Conservation (phyloP, 2,797 vertebrate species). For the Adrianichthys oophorus region DNA sequence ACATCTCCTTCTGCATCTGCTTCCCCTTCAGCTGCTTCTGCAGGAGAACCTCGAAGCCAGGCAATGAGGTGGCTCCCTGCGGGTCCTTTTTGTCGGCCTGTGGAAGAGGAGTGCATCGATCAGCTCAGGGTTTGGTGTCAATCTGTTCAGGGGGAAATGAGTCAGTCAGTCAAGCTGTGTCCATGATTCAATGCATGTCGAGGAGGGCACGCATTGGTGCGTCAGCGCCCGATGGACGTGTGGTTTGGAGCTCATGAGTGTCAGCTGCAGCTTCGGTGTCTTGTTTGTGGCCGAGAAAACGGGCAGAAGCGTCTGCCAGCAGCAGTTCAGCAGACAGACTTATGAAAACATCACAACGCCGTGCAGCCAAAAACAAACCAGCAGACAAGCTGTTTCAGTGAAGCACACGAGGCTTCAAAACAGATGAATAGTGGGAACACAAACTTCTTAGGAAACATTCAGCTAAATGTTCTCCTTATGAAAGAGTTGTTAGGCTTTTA, state of each 20-base stretch:
- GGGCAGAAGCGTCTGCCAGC: conserved; percentile 14
- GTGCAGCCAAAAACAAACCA: too few relatives aligned
- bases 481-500: too few relatives aligned
- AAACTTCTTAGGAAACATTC: too few relatives aligned
- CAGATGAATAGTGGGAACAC: too few relatives aligned
- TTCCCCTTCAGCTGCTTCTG: conserved; percentile 98
- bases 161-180: conserved; percentile 21
- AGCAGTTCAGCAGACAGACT: too few relatives aligned
- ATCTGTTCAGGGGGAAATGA: conserved; percentile 18
- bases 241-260: conserved; percentile 6
- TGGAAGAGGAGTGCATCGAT: conserved; percentile 23
- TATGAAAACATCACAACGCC: too few relatives aligned
- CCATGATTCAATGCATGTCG: conserved; percentile 43
- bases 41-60: conserved; percentile 93
- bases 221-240: conserved; percentile 19
- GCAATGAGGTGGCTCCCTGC: conserved; percentile 86
- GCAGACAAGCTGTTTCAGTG: too few relatives aligned
- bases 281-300: conserved; percentile 5
- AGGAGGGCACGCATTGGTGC: conserved; percentile 37
- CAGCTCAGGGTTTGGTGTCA: conserved; percentile 25
- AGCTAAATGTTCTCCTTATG: too few relatives aligned
- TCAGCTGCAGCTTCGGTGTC: conserved; percentile 7
- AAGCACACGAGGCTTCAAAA: too few relatives aligned
- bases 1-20: conserved; percentile 98
- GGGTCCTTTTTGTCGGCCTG: conserved; percentile 95